Evolutionary conservation across 2,797 vertebrate genomes (phyloP), one percentile per base, ranked within the genome.

Genomic region (Enteromius thamalakanensis): DNA sequence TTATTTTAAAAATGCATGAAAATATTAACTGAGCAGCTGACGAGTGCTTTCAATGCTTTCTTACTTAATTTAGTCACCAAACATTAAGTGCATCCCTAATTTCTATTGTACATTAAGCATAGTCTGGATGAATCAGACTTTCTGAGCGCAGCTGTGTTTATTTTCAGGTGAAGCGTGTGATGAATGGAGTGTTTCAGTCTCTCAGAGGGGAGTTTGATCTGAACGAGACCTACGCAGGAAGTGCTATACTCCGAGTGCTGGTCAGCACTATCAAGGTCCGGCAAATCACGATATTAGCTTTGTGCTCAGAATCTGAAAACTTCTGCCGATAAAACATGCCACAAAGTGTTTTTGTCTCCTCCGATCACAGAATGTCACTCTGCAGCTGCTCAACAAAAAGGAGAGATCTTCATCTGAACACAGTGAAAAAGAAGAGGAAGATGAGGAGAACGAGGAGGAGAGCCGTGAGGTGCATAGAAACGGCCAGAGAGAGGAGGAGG

Each of bases 181-280:
- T 99, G 98, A 99, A 99, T 0, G 94, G 95, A 1, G 98, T 99
- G 4, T 99, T 98, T 88, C 97, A 97, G 10, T 95, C 96, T 17
- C 92, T 99, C 76, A 90, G 97, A n/a, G 94, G 93, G 14, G 95
- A 98, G 89, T 99, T 99, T 86, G 96, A 98, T 51, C 90, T 97
- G 84, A 91, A 92, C 1, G 96, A 98, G 74, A 92, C 91, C 0
- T 99, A 99, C 89, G 92, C 89, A 0, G 98, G 98, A 86, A 94
- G 95, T 87, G 91, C 89, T 0, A 92, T 98, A 45, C 94, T 99
- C 58, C 92, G 92, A 0, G 87, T 96, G 1, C 93, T 98, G 12
- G 94, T 99, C 92, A 94, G 87, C 23, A 98, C 97, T 0, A 98
- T 99, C 85, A 99, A 99, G 96, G 98, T 98, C 21, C 40, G 67